Evolutionary conservation across 1,140 invertebrate genomes (phyloP), one percentile per base, ranked within the genome.

Genomic region (Nilaparvata lugens): DNA sequence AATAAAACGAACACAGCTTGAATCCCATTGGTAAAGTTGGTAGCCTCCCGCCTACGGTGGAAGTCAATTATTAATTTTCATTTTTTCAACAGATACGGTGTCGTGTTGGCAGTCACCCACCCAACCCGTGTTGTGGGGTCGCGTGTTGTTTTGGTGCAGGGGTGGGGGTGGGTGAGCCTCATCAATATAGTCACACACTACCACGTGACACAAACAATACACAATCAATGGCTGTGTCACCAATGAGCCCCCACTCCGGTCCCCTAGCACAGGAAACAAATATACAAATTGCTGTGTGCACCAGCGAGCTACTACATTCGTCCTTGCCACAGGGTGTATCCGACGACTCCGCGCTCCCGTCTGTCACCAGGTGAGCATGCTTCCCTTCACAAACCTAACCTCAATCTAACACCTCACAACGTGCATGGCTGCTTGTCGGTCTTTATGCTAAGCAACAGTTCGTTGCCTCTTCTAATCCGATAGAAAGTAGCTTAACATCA

Each of bases 211-310:
- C 53, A 55, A 28, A 55, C 53, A 55, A 55, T 55, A 55, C 28
- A 55, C 53, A 55, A 55, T 55, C 53, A 55, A 55, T 55, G 53
- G 53, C 53, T 55, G 23, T 55, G 53, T 55, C 53, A 55, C 53
- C 53, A 55, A 55, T 55, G 53, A 24, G 53, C 53, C 53, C 53
- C 53, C 53, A 55, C 53, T 31, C 25, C 18, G 25, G 7, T 1
- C 18, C 45, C 21, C 53, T 35, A 4, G 23, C 13, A 25, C 53
- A 14, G 53, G 53, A 55, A 55, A 55, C 53, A 55, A 55, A 55
- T 55, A 55, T 55, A 55, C 53, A 55, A 55, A 55, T 55, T 55
- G 53, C n/a, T 28, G 53, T 55, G 23, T 55, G 35, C 35, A 19
- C 51, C 51, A 52, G 7, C 25, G 11, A 5, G 42, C 19, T 45